Evolutionary conservation across 2,888 invertebrate genomes (phyloP).

Genomic region (Caenorhabditis sp.): DNA sequence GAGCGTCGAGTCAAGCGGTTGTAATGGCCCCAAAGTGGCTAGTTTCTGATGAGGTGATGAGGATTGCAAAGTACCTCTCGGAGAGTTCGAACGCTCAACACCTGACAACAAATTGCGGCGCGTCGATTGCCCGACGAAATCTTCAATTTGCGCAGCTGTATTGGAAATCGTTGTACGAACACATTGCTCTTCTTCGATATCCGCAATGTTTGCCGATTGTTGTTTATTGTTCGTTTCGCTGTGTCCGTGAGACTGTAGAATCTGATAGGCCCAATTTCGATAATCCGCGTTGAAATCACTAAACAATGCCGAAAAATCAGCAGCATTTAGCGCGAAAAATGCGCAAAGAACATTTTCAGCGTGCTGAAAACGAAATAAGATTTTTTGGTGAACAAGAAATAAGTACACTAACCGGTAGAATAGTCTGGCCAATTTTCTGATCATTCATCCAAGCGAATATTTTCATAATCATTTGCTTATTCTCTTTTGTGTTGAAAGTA

Average conservation of each 20-base stretch:
- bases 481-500: constrained; percentile 18
- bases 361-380: constrained; percentile 13
- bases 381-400: too few relatives aligned
- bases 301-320: constrained; percentile 31
- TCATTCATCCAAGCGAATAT: constrained; percentile 38
- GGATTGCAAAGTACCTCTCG: neutral
- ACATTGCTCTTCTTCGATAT: constrained; percentile 2
- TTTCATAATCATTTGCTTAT: constrained; percentile 19
- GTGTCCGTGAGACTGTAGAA: constrained; percentile 30
- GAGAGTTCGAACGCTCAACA: neutral
- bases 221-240: neutral
- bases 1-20: constrained; percentile 14
- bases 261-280: constrained; percentile 26
- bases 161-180: constrained; percentile 16
- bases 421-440: constrained; percentile 9
- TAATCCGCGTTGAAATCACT: constrained; percentile 32
- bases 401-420: constrained; percentile 9
- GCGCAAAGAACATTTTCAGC: constrained; percentile 26
- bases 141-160: constrained; percentile 24
- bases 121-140: constrained; percentile 12
- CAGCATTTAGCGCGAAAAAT: constrained; percentile 28
- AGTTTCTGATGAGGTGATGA: neutral
- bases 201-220: neutral
- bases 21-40: constrained; percentile 8
- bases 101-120: neutral